A percentile compares a stretch with the other conserved stretches of the same genome.
These are phyloP conservation scores for Plebejus argus DNA, from an alignment of 2,888 invertebrate species.

Conservation along the genomic window DNA sequence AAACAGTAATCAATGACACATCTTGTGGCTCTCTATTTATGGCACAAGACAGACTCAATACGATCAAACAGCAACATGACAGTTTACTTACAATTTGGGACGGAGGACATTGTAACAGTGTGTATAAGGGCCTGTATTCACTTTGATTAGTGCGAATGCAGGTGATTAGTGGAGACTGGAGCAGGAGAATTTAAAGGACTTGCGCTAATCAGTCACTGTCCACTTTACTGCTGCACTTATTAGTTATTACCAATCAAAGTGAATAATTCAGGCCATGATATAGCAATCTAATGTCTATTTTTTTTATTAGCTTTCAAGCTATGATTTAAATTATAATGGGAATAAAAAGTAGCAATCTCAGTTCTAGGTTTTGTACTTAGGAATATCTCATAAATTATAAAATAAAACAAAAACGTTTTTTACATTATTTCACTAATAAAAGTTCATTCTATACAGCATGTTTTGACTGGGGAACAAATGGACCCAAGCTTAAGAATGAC, in stretches of 20 bases:
- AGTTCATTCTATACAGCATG: conserved; percentile 69
- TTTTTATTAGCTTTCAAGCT: background rate
- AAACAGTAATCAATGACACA: conserved; percentile 69
- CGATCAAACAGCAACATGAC: conserved; percentile 78
- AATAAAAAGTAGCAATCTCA: background rate
- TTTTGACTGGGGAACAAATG: conserved; percentile 69
- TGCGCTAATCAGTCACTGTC: too few species aligned
- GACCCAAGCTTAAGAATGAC: conserved; percentile 70
- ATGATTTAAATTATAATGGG: background rate
- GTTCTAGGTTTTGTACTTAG: background rate
- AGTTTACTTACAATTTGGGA: conserved; percentile 81
- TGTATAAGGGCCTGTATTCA: conserved; percentile 41
- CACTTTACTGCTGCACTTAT: too few species aligned
- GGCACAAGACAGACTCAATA: conserved; percentile 83
- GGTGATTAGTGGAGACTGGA: too few species aligned
- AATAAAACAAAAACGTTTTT: background rate
- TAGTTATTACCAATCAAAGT: too few species aligned
- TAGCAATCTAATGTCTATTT: background rate
- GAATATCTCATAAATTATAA: background rate
- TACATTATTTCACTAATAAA: background rate
- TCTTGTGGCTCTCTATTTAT: conserved; percentile 81
- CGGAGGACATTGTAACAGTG: conserved; percentile 83
- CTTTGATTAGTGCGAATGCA: too few species aligned
- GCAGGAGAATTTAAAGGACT: too few species aligned
- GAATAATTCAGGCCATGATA: too few species aligned